Conservation (phyloP, 2,797 vertebrate genomes). For the Decapterus maruadsi region DNA sequence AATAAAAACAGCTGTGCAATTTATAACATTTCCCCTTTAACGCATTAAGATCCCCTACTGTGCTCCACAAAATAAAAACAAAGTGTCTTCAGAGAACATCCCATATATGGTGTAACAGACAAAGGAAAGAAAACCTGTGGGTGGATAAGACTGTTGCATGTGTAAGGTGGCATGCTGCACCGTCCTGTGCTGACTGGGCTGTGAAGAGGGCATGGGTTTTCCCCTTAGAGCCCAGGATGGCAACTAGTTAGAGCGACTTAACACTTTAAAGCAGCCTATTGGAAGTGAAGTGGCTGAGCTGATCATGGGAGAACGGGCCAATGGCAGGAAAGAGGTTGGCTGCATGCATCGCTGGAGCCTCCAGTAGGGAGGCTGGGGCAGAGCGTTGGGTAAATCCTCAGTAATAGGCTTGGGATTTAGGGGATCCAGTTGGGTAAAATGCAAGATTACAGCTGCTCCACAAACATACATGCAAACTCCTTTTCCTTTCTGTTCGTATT, state of each 20-base stretch:
- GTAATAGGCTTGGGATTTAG: constrained; percentile 87
- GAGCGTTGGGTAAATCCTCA: constrained; percentile 77
- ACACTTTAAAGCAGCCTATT: constrained; percentile 62
- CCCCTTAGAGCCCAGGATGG: constrained; percentile 52
- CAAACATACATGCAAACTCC: constrained; percentile 57
- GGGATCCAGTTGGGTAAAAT: constrained; percentile 78
- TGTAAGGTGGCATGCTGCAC: neutral
- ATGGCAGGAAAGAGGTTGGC: constrained; percentile 51
- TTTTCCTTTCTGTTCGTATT: constrained; percentile 53
- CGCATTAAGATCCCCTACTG: neutral
- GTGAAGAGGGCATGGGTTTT: constrained; percentile 27
- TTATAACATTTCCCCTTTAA: neutral
- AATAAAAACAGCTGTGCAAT: too few species aligned
- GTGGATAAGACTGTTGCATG: neutral
- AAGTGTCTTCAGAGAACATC: neutral
- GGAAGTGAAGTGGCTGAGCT: constrained; percentile 49
- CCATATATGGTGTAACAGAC: neutral
- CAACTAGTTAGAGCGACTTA: constrained; percentile 63
- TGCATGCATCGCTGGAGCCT: constrained; percentile 32
- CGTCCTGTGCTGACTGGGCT: neutral
- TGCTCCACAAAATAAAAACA: neutral
- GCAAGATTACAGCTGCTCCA: constrained; percentile 74
- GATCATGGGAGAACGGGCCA: constrained; percentile 61
- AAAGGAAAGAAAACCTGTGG: neutral
- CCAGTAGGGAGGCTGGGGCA: constrained; percentile 69